Evolutionary conservation across 2,797 vertebrate species (phyloP).

Genomic region (Poeciliopsis presidionis): DNA sequence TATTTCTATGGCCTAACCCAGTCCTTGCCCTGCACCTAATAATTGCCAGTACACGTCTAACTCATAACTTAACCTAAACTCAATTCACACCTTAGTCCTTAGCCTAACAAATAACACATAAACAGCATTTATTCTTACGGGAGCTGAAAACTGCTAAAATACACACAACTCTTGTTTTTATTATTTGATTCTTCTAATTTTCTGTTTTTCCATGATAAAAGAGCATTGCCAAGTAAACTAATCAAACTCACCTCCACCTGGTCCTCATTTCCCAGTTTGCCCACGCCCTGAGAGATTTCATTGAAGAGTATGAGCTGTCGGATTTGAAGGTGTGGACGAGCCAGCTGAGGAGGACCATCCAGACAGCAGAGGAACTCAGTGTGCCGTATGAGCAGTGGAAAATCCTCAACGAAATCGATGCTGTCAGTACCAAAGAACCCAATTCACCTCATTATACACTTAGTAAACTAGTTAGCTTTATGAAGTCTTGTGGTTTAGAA

Average conservation of each 20-base stretch:
- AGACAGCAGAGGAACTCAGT: conserved; percentile 91
- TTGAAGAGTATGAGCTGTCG: conserved; percentile 89
- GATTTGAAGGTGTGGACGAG: conserved; percentile 98
- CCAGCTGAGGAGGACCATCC: conserved; percentile 95
- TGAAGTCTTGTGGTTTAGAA: neutral
- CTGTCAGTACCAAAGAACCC: conserved; percentile 82
- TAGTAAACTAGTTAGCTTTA: neutral
- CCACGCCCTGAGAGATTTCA: conserved; percentile 85
- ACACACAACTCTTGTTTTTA: neutral
- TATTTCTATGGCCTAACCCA: no score
- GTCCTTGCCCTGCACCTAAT: no score
- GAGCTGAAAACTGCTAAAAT: neutral
- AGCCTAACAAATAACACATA: no score
- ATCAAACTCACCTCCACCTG: neutral
- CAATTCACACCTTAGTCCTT: no score
- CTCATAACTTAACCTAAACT: no score
- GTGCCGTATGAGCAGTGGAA: conserved; percentile 98
- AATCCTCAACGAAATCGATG: conserved; percentile 96
- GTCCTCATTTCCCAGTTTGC: conserved; percentile 81
- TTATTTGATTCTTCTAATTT: conserved; percentile 3
- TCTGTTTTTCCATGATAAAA: conserved; percentile 6
- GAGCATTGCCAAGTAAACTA: conserved; percentile 5
- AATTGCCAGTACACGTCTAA: no score
- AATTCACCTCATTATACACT: neutral
- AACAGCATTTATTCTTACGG: no score